phyloP scores from a whole-genome alignment of 1,140 invertebrate species.

The Mizuhopecten yessoensis region DNA sequence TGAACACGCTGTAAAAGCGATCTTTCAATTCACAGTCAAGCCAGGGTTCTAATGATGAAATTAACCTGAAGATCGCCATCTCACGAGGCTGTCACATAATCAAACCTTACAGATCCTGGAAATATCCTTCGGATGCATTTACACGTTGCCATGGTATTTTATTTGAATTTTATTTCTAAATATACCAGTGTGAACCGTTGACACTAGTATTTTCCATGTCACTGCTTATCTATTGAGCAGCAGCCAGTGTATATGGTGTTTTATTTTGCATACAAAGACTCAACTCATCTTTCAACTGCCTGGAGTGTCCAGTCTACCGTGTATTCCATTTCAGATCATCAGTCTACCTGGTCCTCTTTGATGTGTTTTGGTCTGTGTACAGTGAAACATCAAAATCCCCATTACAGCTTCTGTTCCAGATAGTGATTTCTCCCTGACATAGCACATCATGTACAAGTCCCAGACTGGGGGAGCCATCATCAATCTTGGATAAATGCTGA shows the following conservation, averaged over 20 bases:
- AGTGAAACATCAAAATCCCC: conserved; percentile 31
- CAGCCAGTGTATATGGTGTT: neutral
- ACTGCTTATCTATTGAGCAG: neutral
- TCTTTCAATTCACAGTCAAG: neutral
- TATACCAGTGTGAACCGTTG: neutral
- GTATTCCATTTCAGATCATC: neutral
- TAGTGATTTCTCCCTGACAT: conserved; percentile 20
- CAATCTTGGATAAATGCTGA: conserved; percentile 3
- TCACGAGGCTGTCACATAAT: neutral
- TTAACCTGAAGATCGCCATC: neutral
- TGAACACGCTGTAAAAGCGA: neutral
- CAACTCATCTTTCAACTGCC: neutral
- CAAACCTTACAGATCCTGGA: neutral
- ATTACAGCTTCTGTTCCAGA: conserved; percentile 16
- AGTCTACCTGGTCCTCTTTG: neutral
- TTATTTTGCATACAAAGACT: conserved; percentile 33
- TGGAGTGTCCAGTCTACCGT: neutral
- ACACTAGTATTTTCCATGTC: neutral
- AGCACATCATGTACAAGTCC: conserved; percentile 26
- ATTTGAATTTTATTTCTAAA: conserved; percentile 21
- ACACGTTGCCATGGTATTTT: conserved; percentile 21
- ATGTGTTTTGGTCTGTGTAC: conserved; percentile 11
- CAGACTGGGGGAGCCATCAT: conserved; percentile 30
- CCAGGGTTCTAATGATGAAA: neutral
- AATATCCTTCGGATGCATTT: neutral